These are phyloP conservation scores for Chironomus tentans DNA, from an alignment of 2,888 invertebrate species.

Conservation along the genomic window DNA sequence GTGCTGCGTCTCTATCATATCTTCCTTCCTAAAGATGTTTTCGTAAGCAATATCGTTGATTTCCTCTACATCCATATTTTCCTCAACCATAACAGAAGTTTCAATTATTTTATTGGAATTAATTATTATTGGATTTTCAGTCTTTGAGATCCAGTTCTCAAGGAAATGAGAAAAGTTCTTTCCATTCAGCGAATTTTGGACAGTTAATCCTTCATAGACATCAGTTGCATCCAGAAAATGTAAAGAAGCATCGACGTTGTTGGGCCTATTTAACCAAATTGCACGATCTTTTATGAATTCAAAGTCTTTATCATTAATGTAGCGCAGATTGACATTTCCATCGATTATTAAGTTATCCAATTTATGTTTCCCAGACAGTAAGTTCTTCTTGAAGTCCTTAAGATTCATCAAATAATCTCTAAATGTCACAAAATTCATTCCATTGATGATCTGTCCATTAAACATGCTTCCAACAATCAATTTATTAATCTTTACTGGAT, in stretches of 20 bases:
- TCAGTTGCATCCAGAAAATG: conserved; percentile 34
- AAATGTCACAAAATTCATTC: conserved; percentile 34
- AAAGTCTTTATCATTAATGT: conserved; percentile 34
- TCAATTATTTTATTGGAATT: conserved; percentile 35
- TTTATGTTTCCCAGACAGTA: conserved; percentile 40
- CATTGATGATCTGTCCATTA: conserved; percentile 39
- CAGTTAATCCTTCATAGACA: conserved; percentile 32
- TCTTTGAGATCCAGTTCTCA: conserved; percentile 40
- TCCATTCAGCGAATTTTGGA: conserved; percentile 38
- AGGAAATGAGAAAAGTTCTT: conserved; percentile 39
- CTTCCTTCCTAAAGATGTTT: conserved; percentile 39
- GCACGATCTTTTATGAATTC: conserved; percentile 37
- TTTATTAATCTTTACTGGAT: conserved; percentile 34
- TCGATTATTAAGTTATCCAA: conserved; percentile 37
- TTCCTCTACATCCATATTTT: conserved; percentile 35
- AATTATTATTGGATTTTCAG: conserved; percentile 35
- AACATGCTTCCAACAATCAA: conserved; percentile 37
- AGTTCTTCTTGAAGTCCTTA: conserved; percentile 35
- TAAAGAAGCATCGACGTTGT: conserved; percentile 35
- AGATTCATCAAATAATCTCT: conserved; percentile 34
- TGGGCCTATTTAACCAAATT: conserved; percentile 40
- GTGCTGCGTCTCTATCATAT: conserved; percentile 7
- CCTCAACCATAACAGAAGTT: conserved; percentile 36
- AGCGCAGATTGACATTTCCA: conserved; percentile 37
- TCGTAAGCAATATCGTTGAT: conserved; percentile 40